Conservation (phyloP, 2,113 vertebrate genomes). For the Henicopernis longicauda region DNA sequence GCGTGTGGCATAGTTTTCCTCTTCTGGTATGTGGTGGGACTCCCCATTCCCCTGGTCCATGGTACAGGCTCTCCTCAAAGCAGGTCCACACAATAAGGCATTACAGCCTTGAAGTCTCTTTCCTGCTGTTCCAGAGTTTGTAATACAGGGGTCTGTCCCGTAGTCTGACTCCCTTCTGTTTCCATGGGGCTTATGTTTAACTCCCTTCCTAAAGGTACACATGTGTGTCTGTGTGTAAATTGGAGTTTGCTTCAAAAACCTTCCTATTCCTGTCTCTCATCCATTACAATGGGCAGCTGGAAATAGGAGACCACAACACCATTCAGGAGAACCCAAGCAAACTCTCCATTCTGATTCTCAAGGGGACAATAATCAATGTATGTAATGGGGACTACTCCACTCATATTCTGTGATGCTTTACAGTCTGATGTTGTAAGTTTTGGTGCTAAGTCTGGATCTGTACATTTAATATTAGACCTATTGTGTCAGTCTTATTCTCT, state of each 20-base stretch:
- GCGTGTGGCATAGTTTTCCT: neutral
- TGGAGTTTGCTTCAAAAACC: neutral
- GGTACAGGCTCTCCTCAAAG: neutral
- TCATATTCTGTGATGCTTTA: neutral
- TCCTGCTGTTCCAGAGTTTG: neutral
- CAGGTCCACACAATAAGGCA: neutral
- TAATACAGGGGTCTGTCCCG: neutral
- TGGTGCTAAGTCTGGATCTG: neutral
- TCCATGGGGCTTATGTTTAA: neutral
- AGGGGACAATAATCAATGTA: neutral
- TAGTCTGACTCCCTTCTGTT: neutral
- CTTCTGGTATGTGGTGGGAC: neutral
- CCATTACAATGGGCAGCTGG: neutral
- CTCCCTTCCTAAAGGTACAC: neutral
- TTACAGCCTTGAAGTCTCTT: neutral
- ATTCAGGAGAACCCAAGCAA: neutral
- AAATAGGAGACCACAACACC: neutral
- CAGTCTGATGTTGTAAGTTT: neutral
- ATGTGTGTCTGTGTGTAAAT: neutral
- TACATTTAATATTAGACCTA: neutral
- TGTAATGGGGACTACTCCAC: rapidly evolving
- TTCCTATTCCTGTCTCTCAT: neutral
- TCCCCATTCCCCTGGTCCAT: too few species aligned
- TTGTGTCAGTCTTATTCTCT: neutral
- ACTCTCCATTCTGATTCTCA: neutral